Percentiles rank a stretch among this genome's conserved stretches.
These are phyloP conservation scores for Sinocyclocheilus rhinocerous DNA, from an alignment of 2,113 vertebrate genomes.

Conservation along the genomic window DNA sequence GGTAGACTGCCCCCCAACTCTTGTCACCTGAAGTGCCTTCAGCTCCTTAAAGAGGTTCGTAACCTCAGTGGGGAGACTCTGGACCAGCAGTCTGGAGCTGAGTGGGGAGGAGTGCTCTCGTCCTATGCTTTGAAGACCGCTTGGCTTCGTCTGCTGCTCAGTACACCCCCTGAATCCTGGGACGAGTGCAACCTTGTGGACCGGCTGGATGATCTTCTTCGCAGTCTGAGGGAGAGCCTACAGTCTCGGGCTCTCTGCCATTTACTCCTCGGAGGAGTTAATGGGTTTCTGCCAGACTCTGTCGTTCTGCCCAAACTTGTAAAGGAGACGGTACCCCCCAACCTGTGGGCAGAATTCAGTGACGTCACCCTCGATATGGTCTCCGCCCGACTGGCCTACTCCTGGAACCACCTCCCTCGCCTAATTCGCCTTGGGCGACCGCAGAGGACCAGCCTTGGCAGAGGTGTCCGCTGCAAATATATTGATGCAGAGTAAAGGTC, in stretches of 20 bases:
- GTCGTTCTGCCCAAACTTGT: slow-evolving; percentile 78
- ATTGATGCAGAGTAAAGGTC: slow-evolving; percentile 48
- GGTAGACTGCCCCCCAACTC: slow-evolving; percentile 76
- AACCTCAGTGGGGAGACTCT: slow-evolving; percentile 77
- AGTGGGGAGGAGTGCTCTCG: slow-evolving; percentile 80
- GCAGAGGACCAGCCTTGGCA: slow-evolving; percentile 51
- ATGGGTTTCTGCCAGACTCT: slow-evolving; percentile 68
- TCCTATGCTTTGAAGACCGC: slow-evolving; percentile 82
- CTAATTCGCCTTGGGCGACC: slow-evolving; percentile 74
- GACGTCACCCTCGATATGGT: slow-evolving; percentile 69
- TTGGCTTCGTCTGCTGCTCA: slow-evolving; percentile 77
- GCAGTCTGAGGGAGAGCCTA: slow-evolving; percentile 76
- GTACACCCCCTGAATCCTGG: slow-evolving; percentile 73
- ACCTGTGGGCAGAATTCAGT: slow-evolving; percentile 77
- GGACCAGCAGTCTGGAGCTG: slow-evolving; percentile 68
- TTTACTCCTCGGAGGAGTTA: slow-evolving; percentile 74
- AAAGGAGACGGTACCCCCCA: slow-evolving; percentile 74
- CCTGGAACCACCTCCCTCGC: slow-evolving; percentile 79
- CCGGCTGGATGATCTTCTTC: slow-evolving; percentile 79
- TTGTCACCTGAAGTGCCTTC: slow-evolving; percentile 86
- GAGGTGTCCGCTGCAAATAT: slow-evolving; percentile 54
- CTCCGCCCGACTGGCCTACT: slow-evolving; percentile 75
- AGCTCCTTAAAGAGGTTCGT: slow-evolving; percentile 83
- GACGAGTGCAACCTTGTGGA: slow-evolving; percentile 76
- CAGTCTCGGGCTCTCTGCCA: slow-evolving; percentile 75